Conservation (phyloP, 2,797 vertebrate species). For the Chaenodraco wilsoni region DNA sequence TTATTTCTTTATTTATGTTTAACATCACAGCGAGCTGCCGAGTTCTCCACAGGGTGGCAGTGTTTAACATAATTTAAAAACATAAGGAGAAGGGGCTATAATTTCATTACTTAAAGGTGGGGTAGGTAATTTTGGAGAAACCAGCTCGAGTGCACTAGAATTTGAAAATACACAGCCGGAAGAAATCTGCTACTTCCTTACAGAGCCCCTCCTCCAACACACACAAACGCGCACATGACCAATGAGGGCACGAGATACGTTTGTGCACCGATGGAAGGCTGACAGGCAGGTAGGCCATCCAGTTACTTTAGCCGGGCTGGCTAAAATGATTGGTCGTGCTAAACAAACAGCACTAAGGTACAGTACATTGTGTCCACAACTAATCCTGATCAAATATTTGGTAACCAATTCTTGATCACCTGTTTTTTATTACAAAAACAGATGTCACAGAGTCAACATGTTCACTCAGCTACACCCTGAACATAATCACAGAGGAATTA, state of each 20-base stretch:
- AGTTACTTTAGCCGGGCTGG: too few relatives aligned
- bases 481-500: neutral
- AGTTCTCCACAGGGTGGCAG: conserved; percentile 53
- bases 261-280: too few relatives aligned
- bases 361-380: neutral
- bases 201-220: too few relatives aligned
- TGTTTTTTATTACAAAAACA: neutral
- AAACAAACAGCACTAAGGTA: neutral
- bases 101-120: neutral
- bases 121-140: too few relatives aligned
- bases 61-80: conserved; percentile 15
- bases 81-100: too few relatives aligned
- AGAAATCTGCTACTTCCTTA: too few relatives aligned
- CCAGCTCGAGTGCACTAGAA: too few relatives aligned
- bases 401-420: neutral
- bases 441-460: neutral
- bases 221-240: too few relatives aligned
- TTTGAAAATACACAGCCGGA: too few relatives aligned
- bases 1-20: neutral
- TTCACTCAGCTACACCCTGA: neutral
- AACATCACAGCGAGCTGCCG: neutral
- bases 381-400: neutral
- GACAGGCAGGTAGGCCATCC: too few relatives aligned
- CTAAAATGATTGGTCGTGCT: too few relatives aligned
- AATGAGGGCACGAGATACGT: too few relatives aligned